These are phyloP conservation scores for Rissa tridactyla DNA, from an alignment of 2,113 vertebrate species.

Conservation along the genomic window DNA sequence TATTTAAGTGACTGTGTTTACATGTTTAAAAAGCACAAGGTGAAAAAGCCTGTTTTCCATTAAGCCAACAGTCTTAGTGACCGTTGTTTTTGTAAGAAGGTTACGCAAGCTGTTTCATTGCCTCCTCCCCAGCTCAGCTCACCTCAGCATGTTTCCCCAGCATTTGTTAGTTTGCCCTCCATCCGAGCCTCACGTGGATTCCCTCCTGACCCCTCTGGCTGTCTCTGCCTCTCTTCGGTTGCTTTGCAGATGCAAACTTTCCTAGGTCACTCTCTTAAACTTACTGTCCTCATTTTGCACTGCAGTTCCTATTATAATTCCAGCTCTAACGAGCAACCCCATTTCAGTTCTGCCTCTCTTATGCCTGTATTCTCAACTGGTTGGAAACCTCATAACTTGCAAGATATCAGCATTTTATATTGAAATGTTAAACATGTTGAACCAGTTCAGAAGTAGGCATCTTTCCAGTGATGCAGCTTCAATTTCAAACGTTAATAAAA, in stretches of 20 bases:
- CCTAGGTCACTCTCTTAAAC: neutral
- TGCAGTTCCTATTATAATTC: neutral
- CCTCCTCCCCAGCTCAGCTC: neutral
- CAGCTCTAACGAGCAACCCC: neutral
- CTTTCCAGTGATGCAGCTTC: conserved; percentile 55
- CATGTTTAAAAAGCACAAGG: neutral
- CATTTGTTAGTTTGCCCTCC: neutral
- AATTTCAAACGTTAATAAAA: conserved; percentile 57
- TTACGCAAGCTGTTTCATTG: conserved; percentile 7
- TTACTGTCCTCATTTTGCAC: neutral
- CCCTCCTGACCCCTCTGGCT: neutral
- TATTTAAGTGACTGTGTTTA: neutral
- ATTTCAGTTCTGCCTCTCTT: neutral
- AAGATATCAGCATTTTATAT: conserved; percentile 19
- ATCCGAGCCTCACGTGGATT: neutral
- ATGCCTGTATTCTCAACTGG: neutral
- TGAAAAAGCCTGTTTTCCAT: conserved; percentile 22
- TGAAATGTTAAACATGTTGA: conserved; percentile 59
- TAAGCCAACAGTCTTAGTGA: neutral
- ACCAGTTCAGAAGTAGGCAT: conserved; percentile 57
- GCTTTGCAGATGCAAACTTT: neutral
- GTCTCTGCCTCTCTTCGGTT: neutral
- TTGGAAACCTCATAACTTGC: conserved; percentile 5
- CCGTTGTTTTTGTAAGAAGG: neutral
- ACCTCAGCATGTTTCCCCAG: neutral